Base-by-base conservation (phyloP, 2,113 vertebrate species). In the Passerina amoena region DNA sequence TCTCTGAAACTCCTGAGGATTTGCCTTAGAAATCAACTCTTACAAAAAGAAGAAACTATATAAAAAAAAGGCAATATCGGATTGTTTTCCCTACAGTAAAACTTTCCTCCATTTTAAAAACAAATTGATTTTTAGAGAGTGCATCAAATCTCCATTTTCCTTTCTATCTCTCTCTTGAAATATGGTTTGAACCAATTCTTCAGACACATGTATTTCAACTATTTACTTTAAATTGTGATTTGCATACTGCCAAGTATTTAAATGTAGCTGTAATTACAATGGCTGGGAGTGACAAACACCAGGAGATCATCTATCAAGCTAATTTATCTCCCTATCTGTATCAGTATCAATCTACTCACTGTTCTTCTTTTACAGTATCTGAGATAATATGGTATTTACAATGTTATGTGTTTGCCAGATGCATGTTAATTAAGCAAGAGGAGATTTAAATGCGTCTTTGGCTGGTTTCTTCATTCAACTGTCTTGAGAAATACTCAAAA, bases 311-410 rank as follows among this genome's bases (percentile, higher is more conserved):
- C 31, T 81, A 93, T 90, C 79, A 81, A 80, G 14, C 64, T 92
- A 83, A 94, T 95, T 95, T 95, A 92, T 94, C 93, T 96, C 75
- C 13, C 28, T 91, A 66, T 91, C 92, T 77, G 13, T 64, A 77
- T 80, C 82, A 71, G 33, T 73, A 92, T 90, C 94, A 88, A 83
- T 90, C 59, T 68, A 92, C 37, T 93, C 76, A 60, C 56, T 83
- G 35, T 86, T 91, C 63, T 56, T 66, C 76, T 78, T 84, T 90
- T 81, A 83, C 38, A 70, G 27, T 70, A 86, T 54, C 48, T 7
- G 24, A 90, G 68, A 92, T 90, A 82, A 92, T 63, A 66, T 1
- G 15, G 51, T 81, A 92, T 90, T 95, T 94, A 82, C 87, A 86
- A 56, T 47, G 35, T 81, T 83, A 51, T n/a, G 28, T 77, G 70